Percentiles rank a stretch among this genome's conserved stretches.
phyloP scores from a whole-genome alignment of 2,797 vertebrate species.

The Borostomias antarcticus region DNA sequence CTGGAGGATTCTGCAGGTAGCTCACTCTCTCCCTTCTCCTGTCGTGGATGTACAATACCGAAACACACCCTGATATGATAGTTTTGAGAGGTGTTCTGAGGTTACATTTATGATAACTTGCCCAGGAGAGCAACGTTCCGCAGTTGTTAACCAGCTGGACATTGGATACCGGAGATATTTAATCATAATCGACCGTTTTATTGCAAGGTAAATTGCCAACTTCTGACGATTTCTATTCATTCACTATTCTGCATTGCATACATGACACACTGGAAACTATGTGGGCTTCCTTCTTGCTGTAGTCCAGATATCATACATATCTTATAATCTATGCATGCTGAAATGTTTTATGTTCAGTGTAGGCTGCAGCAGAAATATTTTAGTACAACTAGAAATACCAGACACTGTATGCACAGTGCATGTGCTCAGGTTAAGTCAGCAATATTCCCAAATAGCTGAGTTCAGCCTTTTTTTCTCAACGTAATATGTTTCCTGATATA shows the following conservation, averaged over 20 bases:
- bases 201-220: constrained; percentile 5
- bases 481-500: too few species aligned
- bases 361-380: not conserved
- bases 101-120: not conserved
- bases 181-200: not conserved
- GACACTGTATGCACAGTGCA: too few species aligned
- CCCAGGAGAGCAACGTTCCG: not conserved
- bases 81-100: not conserved
- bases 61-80: constrained; percentile 19
- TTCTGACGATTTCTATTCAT: not conserved
- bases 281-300: not conserved
- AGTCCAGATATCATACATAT: not conserved
- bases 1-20: constrained; percentile 1
- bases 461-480: too few species aligned
- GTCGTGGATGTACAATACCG: constrained; percentile 36
- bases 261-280: not conserved
- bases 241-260: constrained; percentile 7
- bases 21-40: not conserved
- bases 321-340: constrained; percentile 20
- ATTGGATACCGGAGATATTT: constrained; percentile 1
- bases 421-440: too few species aligned
- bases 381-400: constrained; percentile 30
- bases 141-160: constrained; percentile 1
- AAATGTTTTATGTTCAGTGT: constrained; percentile 36
- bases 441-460: too few species aligned